phyloP scores from a whole-genome alignment of 2,113 vertebrate species.

The Pterocles orientalis region DNA sequence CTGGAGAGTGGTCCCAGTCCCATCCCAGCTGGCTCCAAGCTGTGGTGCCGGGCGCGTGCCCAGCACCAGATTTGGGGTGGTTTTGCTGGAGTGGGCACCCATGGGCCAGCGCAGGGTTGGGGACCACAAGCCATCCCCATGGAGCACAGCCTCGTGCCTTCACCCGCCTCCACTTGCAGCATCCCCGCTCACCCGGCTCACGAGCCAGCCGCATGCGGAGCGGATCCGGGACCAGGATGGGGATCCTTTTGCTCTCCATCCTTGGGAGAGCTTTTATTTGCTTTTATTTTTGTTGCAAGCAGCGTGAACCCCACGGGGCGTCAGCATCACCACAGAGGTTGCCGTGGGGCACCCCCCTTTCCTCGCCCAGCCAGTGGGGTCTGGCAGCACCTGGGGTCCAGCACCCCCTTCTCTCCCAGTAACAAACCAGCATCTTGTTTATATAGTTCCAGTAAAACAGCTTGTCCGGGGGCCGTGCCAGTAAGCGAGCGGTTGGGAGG shows the following conservation, averaged over 20 bases:
- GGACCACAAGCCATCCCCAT: not conserved
- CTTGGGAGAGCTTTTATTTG: not conserved
- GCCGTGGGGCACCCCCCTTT: not conserved
- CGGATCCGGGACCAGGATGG: not conserved
- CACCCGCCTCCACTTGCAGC: not conserved
- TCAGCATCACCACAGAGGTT: not conserved
- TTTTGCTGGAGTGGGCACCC: not conserved
- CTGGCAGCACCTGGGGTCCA: accelerated
- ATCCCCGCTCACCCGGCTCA: accelerated
- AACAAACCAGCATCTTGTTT: not conserved
- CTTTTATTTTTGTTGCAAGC: not conserved
- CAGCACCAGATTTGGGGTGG: not conserved
- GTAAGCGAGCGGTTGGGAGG: not conserved
- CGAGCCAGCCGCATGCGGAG: accelerated
- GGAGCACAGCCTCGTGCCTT: not conserved
- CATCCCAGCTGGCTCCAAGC: not conserved
- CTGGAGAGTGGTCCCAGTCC: not conserved
- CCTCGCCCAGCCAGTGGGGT: not conserved
- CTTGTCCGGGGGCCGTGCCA: not conserved
- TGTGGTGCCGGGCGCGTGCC: not conserved
- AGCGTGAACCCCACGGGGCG: not conserved
- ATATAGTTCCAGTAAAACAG: not conserved
- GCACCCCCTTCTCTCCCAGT: not conserved
- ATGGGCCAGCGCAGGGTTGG: not conserved
- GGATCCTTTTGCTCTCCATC: not conserved